Evolutionary conservation across 2,888 invertebrate genomes (phyloP), one percentile per base, ranked within the genome.

Genomic region (Acrobasis consociella): DNA sequence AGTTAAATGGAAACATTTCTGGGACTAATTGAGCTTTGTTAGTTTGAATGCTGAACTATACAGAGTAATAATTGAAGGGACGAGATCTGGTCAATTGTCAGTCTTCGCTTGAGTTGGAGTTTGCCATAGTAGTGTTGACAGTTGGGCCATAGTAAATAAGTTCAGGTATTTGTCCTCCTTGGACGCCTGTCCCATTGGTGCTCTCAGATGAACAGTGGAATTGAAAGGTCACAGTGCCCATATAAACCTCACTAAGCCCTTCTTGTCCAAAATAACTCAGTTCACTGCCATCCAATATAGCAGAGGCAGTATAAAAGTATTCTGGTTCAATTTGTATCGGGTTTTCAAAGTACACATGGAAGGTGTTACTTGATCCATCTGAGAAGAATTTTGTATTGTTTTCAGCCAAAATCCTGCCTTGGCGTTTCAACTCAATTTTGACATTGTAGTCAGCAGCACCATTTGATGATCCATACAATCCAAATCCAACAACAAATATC

Each of bases 141-240:
- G 96, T 95, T 17, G 98, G 97, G 49, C 98, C 98, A 80, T 98
- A 99, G 86, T 98, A 99, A 77, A 99, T 98, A 65, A 99, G 94
- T 92, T 99, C 99, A 3, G 99, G 99, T 80, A 99, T 99, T 89
- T 99, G 99, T 51, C 99, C 99, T 56, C 99, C 99, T 89, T 99
- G 98, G 5, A 99, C 98, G 9, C 98, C 98, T 0, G 99, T 99
- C 58, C 99, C 99, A 78, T 99, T 99, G 62, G 99, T 99, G 90
- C 98, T 98, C 83, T 99, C 99, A 8, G 98, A 97, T 61, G 98
- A 98, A 88, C 98, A 98, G 87, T 99, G 98, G 90, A 99, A 99
- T 91, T 98, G 98, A 92, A 99, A 99, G 68, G 97, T 98, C 64
- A 99, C 98, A 80, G 96, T 96, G 5, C 98, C 98, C 84, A 97